Evolutionary conservation across 2,888 invertebrate species (phyloP), one percentile per base, ranked within the genome.

Genomic region (Leucophora obtusa): DNA sequence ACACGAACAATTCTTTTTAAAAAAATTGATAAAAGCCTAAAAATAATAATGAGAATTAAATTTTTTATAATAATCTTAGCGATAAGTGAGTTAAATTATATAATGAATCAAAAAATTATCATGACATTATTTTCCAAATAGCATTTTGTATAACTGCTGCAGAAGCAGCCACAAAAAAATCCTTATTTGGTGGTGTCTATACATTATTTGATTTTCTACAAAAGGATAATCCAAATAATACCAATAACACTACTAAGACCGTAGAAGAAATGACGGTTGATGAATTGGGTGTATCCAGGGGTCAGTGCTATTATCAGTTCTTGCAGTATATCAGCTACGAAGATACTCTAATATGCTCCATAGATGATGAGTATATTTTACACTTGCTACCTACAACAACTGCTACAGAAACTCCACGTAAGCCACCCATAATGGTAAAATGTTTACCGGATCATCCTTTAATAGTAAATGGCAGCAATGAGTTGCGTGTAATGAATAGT

Each of bases 391-490:
- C 86, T 8, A 56, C 83, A 21, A 66, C 63, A 1, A 9, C 63
- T 2, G 72, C 82, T 7, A 63, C 56, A 1, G 75, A 79, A 10
- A 69, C 60, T 7, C 79, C 68, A 3, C 85, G 85, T 0, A 87
- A 86, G 17, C 86, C 89, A 0, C 88, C 88, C 3, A 87, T 90
- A 11, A 85, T 88, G 83, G 85, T 90, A 0, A 88, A 89, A 54
- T 90, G 90, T 53, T 63, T 89, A 35, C 86, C 87, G 15, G 84
- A 84, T 6, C 85, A 87, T 0, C 75, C 72, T 0, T 43, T 65
- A 0, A 73, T 72, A 0, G 75, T 65, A 1, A 83, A 83, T 62
- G 69, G 69, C 7, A 83, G 70, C 5, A 85, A 86, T 33, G 85
- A 85, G 0, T 71, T 90, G 5, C 86, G 87, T 0, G 84, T 90